phyloP scores from a whole-genome alignment of 2,113 vertebrate species.

The Chaetodon auriga region DNA sequence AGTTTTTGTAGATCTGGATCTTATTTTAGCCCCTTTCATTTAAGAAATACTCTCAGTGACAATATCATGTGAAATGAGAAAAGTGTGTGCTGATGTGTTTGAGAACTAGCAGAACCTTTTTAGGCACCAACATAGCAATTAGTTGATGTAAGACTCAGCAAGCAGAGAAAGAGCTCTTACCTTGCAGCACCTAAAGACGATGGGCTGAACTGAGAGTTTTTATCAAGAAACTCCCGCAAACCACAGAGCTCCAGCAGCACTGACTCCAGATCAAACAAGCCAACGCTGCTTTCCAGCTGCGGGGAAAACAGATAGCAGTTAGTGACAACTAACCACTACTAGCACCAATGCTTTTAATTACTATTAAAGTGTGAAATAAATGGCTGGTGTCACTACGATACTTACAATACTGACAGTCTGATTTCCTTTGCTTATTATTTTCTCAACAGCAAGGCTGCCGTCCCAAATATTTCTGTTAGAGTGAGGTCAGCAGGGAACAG shows the following conservation, averaged over 20 bases:
- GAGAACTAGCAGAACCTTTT: too few relatives aligned
- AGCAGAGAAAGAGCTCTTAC: slow-evolving; percentile 77
- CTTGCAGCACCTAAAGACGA: slow-evolving; percentile 90
- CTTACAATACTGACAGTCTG: slow-evolving; percentile 91
- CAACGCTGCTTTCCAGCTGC: slow-evolving; percentile 94
- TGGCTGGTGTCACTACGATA: slow-evolving; percentile 20
- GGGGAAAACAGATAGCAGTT: neutral
- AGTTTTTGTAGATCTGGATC: neutral
- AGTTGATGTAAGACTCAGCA: neutral
- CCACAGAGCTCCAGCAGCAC: slow-evolving; percentile 91
- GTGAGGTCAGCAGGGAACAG: slow-evolving; percentile 35
- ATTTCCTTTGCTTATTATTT: slow-evolving; percentile 88
- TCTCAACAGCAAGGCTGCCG: slow-evolving; percentile 93
- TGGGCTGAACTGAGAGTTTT: slow-evolving; percentile 95
- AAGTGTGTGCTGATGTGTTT: too few relatives aligned
- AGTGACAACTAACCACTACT: neutral
- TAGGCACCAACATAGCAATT: neutral
- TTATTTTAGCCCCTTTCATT: neutral
- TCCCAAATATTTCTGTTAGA: slow-evolving; percentile 95
- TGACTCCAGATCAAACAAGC: slow-evolving; percentile 86
- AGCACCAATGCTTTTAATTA: neutral
- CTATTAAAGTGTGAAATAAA: neutral
- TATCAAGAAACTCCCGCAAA: slow-evolving; percentile 94
- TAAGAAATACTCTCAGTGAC: neutral
- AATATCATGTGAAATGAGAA: neutral